Evolutionary conservation across 2,888 invertebrate genomes (phyloP), one percentile per base, ranked within the genome.

Genomic region (Rotaria macrura): DNA sequence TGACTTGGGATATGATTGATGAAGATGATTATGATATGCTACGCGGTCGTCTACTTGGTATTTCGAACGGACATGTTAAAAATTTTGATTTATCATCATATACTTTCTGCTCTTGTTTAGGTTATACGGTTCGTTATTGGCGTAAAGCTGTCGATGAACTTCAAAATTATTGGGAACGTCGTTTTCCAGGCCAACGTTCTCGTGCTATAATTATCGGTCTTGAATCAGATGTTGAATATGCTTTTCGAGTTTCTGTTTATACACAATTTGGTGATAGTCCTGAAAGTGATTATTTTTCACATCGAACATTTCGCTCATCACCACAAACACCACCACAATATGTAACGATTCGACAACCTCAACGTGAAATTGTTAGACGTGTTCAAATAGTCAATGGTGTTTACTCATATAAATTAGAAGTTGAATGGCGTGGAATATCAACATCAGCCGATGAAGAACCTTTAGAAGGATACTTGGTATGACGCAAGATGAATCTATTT

Each of bases 51-150:
- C 57, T 86, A 54, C 40, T 85, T 3, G 65, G 65, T 65, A 65
- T 34, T 52, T n/a, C n/a, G 0, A 52, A 52, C 20, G 4, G 3
- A 49, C 14, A 12, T 17, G 14, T 49, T 23, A 6, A 23, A 23
- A 23, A 23, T 23, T 52, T 52, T 52, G 23, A 52, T 52, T 23
- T 23, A 23, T 52, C 23, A 52, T 20, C 1, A 52, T 6, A 52
- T 5, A 23, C 20, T 65, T 65, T 47, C 14, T 47, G n/a, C n/a
- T n/a, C n/a, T n/a, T 34, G 5, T 34, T 2, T 34, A 65, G 86
- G 86, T 38, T 86, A 86, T 72, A 85, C 74, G 14, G 85, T 86
- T 43, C 85, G 85, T 34, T 86, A 86, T 83, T 86, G 86, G 86
- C 84, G 54, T 55, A 65, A 40, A 52, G 86, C 25, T 83, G 38